Evolutionary conservation across 2,797 vertebrate genomes (phyloP).

Genomic region (Halcyon leucocephala): DNA sequence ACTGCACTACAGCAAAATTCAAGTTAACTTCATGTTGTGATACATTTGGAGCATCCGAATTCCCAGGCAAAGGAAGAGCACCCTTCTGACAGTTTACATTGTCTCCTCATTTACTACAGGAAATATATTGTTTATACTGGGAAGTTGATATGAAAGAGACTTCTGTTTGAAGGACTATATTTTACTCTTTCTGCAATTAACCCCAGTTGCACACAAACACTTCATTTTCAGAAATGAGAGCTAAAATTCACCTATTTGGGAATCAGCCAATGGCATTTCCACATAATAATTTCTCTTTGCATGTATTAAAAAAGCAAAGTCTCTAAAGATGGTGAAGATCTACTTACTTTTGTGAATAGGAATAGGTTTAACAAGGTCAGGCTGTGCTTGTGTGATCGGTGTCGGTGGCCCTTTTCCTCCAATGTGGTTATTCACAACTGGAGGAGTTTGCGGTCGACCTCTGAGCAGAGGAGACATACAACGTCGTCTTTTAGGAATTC

Average conservation of each 20-base stretch:
- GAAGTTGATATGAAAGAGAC: background rate
- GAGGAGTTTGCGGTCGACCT: conserved; percentile 85
- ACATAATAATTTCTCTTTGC: background rate
- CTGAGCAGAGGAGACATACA: conserved; percentile 93
- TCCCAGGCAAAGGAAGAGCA: background rate
- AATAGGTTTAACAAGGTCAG: conserved; percentile 77
- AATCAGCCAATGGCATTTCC: background rate
- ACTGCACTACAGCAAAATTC: background rate
- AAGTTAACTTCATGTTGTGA: background rate
- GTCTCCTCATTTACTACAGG: background rate
- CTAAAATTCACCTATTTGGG: background rate
- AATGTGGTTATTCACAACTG: conserved; percentile 80
- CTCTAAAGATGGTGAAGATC: background rate
- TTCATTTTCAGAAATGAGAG: background rate
- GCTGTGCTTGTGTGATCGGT: conserved; percentile 68
- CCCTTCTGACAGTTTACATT: background rate
- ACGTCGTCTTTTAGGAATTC: conserved; percentile 89
- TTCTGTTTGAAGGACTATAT: background rate
- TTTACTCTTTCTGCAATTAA: background rate
- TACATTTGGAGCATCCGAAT: background rate
- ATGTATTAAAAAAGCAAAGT: background rate
- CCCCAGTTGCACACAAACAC: background rate
- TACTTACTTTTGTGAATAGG: conserved; percentile 79
- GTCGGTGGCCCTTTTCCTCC: conserved; percentile 79
- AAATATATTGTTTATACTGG: background rate